phyloP scores from a whole-genome alignment of 2,888 invertebrate genomes.

The Acronicta alni region DNA sequence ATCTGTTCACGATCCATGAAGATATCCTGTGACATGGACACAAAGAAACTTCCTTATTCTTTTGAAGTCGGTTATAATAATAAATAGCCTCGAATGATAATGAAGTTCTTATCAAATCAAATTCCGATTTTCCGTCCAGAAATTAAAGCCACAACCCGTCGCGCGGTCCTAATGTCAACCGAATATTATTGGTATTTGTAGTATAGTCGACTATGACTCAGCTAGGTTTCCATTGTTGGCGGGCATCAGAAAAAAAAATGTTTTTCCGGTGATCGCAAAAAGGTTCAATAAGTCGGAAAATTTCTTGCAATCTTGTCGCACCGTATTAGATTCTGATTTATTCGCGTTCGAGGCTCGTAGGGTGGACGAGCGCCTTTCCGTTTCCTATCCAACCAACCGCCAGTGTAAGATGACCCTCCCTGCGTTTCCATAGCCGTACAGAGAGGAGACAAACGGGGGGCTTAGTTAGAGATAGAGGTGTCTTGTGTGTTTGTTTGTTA shows the following conservation, averaged over 20 bases:
- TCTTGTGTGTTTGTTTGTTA: constrained; percentile 73
- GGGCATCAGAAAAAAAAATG: constrained; percentile 26
- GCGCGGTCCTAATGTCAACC: too few relatives aligned
- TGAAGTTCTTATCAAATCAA: too few relatives aligned
- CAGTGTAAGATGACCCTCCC: constrained; percentile 67
- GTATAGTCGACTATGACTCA: constrained; percentile 28
- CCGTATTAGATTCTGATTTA: constrained; percentile 87
- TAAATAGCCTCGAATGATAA: too few relatives aligned
- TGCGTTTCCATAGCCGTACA: constrained; percentile 45
- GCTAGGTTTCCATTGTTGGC: constrained; percentile 17
- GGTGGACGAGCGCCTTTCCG: constrained; percentile 79
- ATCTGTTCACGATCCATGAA: too few relatives aligned
- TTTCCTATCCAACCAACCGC: constrained; percentile 66
- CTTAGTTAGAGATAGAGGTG: constrained; percentile 66
- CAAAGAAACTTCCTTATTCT: too few relatives aligned
- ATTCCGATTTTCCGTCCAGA: too few relatives aligned
- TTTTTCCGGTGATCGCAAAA: constrained; percentile 61
- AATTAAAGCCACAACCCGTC: too few relatives aligned
- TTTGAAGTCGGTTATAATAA: too few relatives aligned
- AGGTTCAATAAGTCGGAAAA: constrained; percentile 84
- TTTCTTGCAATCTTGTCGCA: constrained; percentile 81
- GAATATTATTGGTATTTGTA: too few relatives aligned
- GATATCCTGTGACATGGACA: too few relatives aligned
- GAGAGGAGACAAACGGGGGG: constrained; percentile 43
- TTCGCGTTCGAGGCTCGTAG: constrained; percentile 75